Evolutionary conservation across 2,113 vertebrate species (phyloP).

Genomic region (Rhinolophus ferrumequinum): DNA sequence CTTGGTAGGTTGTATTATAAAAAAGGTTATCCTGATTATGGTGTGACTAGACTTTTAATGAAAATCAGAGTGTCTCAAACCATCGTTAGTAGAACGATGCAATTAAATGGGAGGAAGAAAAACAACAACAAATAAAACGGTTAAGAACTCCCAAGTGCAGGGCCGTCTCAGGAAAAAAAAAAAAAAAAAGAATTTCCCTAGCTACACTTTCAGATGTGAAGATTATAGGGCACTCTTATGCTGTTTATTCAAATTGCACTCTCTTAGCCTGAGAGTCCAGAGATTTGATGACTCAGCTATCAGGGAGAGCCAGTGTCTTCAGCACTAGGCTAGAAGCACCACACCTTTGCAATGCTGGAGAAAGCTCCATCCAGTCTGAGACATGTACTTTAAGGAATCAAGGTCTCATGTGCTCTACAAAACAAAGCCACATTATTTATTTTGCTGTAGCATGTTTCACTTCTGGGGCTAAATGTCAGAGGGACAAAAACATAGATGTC

Average conservation of each 20-base stretch:
- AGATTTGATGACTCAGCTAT: not conserved
- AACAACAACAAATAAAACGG: not conserved
- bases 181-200: not conserved
- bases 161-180: not conserved
- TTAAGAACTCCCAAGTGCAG: not conserved
- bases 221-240: not conserved
- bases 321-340: not conserved
- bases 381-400: not conserved
- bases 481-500: not conserved
- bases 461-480: slow-evolving; percentile 8
- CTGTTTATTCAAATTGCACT: not conserved
- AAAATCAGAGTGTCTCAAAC: not conserved
- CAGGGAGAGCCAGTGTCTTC: not conserved
- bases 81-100: not conserved
- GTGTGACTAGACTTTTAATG: slow-evolving; percentile 15
- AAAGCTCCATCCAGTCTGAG: not conserved
- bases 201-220: not conserved
- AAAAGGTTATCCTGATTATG: not conserved
- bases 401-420: not conserved
- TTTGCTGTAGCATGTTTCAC: not conserved
- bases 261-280: not conserved
- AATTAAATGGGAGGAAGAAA: not conserved
- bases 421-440: not conserved
- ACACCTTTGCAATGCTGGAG: not conserved
- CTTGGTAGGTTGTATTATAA: not conserved